Conservation (phyloP, 2,888 invertebrate genomes). For the Orchestes rusci region DNA sequence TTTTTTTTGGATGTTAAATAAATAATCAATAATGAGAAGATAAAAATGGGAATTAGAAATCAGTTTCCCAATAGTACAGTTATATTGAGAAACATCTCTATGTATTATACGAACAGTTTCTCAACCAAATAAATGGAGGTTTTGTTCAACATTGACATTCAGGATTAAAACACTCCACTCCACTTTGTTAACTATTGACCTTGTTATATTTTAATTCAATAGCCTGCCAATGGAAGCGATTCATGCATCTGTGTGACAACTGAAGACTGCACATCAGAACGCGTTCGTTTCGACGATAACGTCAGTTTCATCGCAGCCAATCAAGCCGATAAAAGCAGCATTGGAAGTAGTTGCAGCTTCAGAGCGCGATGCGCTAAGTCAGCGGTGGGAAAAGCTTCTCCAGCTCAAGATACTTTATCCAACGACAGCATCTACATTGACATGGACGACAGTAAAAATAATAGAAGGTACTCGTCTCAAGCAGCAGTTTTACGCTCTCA, state of each 20-base stretch:
- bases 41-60: no score
- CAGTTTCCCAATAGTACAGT: no score
- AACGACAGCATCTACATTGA: conserved; percentile 42
- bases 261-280: conserved; percentile 53
- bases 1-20: no score
- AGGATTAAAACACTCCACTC: no score
- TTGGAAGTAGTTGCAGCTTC: conserved; percentile 43
- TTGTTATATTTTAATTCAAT: no score
- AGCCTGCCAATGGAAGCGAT: conserved; percentile 44
- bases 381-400: conserved; percentile 24
- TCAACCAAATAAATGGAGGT: no score
- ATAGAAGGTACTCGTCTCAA: conserved; percentile 44
- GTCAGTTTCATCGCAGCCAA: conserved; percentile 51
- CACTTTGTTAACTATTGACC: no score
- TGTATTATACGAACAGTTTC: no score
- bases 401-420: conserved; percentile 36
- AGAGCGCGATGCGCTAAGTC: conserved; percentile 35
- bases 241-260: conserved; percentile 43
- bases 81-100: no score
- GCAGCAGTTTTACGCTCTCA: conserved; percentile 48
- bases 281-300: conserved; percentile 60
- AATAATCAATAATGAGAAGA: no score
- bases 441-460: conserved; percentile 36
- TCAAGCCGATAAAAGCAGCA: conserved; percentile 43
- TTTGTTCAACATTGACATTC: no score